Base-by-base conservation (phyloP, 2,888 invertebrate genomes). In the Ischnura elegans region DNA sequence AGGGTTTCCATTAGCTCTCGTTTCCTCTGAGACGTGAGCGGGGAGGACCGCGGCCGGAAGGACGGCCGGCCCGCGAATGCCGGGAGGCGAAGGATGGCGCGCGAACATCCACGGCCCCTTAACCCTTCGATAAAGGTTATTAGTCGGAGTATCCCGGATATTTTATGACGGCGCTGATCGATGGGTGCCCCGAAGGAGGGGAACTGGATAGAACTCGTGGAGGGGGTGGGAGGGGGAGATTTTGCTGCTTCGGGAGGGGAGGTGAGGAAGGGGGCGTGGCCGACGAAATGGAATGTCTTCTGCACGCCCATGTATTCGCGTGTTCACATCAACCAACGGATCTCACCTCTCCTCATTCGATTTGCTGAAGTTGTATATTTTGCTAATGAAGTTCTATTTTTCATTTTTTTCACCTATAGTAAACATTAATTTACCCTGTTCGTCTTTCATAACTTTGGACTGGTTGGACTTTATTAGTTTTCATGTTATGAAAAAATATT, bases 151-250 rank as follows among this genome's bases (percentile, higher is more conserved):
- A 61, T 90, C 90, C 61, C 61, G 45, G 61, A 61, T 90, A 90
- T 90, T 90, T 90, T 90, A 90, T 90, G 90, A 25, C 36, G 43
- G 90, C 36, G 16, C 61, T 90, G 90, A 61, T 87, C 87, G 87
- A 87, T 87, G n/a, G 51, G 36, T n/a, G n/a, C n/a, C 85, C 16
- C 43, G 36, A 85, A 21, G 85, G 85, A 25, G 45, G 42, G 85
- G 85, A n/a, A n/a, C n/a, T n/a, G n/a, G n/a, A n/a, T n/a, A n/a
- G n/a, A n/a, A n/a, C n/a, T n/a, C 43, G 42, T 36, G 19, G 21
- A 43, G 19, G 21, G 21, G 43, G 19, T 6, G 21, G 43, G 42
- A 85, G 42, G 25, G 85, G 19, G 51, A 19, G 2, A 51, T 51
- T 47, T 5, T 21, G 19, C 16, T 42, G 6, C 61, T 61, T 25